phyloP scores from a whole-genome alignment of 2,113 vertebrate genomes.

The Entelurus aequoreus region DNA sequence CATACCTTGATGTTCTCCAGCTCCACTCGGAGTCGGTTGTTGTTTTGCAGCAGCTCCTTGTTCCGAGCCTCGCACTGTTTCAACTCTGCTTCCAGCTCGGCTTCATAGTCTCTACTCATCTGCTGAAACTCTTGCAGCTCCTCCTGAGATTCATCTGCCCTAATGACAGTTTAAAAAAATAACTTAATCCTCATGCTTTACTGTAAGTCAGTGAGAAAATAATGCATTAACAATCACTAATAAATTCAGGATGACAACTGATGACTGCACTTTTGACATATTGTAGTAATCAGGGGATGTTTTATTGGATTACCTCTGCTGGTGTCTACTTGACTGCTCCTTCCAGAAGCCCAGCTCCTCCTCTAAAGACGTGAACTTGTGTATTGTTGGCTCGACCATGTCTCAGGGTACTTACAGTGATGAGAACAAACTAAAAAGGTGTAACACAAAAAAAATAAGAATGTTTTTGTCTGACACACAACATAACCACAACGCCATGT shows the following conservation, averaged over 20 bases:
- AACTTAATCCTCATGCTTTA: background rate
- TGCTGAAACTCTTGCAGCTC: conserved; percentile 94
- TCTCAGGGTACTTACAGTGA: conserved; percentile 12
- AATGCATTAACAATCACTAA: background rate
- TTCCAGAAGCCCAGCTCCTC: conserved; percentile 89
- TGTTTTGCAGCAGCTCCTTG: conserved; percentile 84
- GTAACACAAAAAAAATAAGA: background rate
- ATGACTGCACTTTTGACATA: background rate
- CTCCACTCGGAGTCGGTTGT: conserved; percentile 81
- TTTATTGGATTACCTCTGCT: conserved; percentile 74
- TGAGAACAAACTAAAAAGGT: background rate
- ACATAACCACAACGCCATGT: background rate
- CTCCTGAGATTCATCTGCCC: conserved; percentile 81
- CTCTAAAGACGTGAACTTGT: conserved; percentile 77
- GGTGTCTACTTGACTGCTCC: conserved; percentile 79
- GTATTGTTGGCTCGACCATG: conserved; percentile 77
- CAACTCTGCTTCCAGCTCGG: conserved; percentile 88
- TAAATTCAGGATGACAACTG: background rate
- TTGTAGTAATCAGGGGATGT: background rate
- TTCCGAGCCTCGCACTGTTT: conserved; percentile 88
- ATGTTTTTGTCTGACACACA: fast-evolving
- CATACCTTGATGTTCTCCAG: conserved; percentile 86
- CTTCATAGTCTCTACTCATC: conserved; percentile 94
- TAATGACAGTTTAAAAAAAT: conserved; percentile 38
- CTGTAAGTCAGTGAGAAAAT: background rate